Base-by-base conservation (phyloP, 2,888 invertebrate species). In the Lymantria monacha region DNA sequence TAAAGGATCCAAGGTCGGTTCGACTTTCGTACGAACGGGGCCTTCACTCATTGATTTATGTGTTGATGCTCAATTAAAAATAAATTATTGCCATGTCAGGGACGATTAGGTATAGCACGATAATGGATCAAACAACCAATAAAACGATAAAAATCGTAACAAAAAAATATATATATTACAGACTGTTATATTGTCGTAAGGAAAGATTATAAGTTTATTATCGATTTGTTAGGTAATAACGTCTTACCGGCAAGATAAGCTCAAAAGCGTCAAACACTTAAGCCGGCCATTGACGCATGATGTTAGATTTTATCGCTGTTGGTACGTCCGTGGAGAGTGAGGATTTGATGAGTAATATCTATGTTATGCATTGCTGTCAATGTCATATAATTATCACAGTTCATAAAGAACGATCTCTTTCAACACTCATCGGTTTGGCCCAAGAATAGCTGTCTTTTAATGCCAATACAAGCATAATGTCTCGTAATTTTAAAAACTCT, bases 191-290 rank as follows among this genome's bases (percentile, higher is more conserved):
- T 14, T 63, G 53, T 52, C 43, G 43, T 50, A 57, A 42, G 44
- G 38, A 42, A 51, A 48, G 45, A 57, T 55, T 50, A 55, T 53
- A 38, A 44, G 15, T 51, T 47, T 51, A 47, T 46, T 66, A 57
- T 63, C 61, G 57, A 61, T 55, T 57, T 44, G 46, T 66, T 53
- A 55, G 59, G 52, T 57, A 57, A 55, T 57, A 56, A 42, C 55
- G 56, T 61, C 64, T 61, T 57, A 51, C 54, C 43, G 51, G 66
- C 63, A 61, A 63, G 61, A 66, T 63, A 66, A 46, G 12, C 38
- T 13, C 12, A 41, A 9, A 37, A 30, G 40, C 30, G 54, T 45
- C 50, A 53, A 53, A 57, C 51, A 50, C 53, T 53, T 53, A 46
- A 51, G 49, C 42, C 56, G 57, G 48, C 51, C 56, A 63, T 60